Evolutionary conservation across 2,113 vertebrate species (phyloP).

Genomic region (Romanogobio albipinnatus): DNA sequence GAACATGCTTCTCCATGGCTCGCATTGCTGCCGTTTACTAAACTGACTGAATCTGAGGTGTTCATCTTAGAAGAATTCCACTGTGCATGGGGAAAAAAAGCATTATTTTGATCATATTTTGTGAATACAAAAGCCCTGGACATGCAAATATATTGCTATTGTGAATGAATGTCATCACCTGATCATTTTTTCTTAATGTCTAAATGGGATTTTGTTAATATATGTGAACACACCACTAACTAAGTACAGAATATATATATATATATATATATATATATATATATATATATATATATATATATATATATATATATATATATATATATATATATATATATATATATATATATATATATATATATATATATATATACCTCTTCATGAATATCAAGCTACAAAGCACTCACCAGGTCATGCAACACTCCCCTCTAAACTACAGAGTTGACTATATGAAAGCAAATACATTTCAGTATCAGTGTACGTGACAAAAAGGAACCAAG

Average conservation of each 20-base stretch:
- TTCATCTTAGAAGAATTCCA: conserved; percentile 22
- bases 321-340: too few species aligned
- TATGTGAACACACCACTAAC: too few species aligned
- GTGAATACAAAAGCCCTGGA: neutral
- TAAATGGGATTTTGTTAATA: too few species aligned
- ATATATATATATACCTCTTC: neutral
- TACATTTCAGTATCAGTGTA: neutral
- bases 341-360: too few species aligned
- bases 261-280: too few species aligned
- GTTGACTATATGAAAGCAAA: neutral
- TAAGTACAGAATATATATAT: too few species aligned
- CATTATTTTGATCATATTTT: neutral
- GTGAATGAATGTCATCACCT: neutral
- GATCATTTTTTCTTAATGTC: too few species aligned
- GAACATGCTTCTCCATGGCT: neutral
- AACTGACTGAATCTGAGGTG: neutral
- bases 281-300: too few species aligned
- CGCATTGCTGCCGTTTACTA: neutral
- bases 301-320: too few species aligned
- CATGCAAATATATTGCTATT: neutral
- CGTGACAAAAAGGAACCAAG: conserved; percentile 6
- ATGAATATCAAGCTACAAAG: neutral
- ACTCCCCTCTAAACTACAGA: neutral
- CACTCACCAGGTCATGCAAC: conserved; percentile 14
- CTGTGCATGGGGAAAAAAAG: neutral